Percentiles rank a stretch among this genome's conserved stretches.
These are phyloP conservation scores for Bolinopsis microptera DNA, from an alignment of 37 sponge, comb jelly and placozoan genomes.

Conservation along the genomic window DNA sequence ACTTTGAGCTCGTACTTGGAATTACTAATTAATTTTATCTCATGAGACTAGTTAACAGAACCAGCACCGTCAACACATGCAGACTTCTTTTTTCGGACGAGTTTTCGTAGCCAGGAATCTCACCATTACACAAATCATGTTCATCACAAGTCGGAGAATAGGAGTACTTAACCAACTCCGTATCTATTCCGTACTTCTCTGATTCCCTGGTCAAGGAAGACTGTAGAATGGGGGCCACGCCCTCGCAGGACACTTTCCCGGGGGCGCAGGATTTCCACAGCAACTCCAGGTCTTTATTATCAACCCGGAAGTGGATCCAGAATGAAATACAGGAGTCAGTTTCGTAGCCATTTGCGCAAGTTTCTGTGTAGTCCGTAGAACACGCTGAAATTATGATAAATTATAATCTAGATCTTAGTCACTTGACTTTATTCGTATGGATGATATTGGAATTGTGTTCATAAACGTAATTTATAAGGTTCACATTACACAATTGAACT, in stretches of 20 bases:
- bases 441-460: no score
- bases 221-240: background rate
- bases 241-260: background rate
- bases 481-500: no score
- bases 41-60: no score
- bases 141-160: background rate
- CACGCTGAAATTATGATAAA: background rate
- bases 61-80: no score
- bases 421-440: no score
- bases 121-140: background rate
- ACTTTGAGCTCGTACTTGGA: no score
- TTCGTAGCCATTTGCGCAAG: background rate
- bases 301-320: background rate
- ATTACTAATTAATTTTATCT: no score
- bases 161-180: background rate
- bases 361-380: background rate
- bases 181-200: background rate
- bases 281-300: background rate
- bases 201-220: background rate
- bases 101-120: background rate
- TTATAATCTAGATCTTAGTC: no score
- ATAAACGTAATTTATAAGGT: no score
- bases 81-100: no score
- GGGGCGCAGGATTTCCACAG: background rate
- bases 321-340: background rate